Base-by-base conservation (phyloP, 2,113 vertebrate genomes). In the Aramus guarauna region DNA sequence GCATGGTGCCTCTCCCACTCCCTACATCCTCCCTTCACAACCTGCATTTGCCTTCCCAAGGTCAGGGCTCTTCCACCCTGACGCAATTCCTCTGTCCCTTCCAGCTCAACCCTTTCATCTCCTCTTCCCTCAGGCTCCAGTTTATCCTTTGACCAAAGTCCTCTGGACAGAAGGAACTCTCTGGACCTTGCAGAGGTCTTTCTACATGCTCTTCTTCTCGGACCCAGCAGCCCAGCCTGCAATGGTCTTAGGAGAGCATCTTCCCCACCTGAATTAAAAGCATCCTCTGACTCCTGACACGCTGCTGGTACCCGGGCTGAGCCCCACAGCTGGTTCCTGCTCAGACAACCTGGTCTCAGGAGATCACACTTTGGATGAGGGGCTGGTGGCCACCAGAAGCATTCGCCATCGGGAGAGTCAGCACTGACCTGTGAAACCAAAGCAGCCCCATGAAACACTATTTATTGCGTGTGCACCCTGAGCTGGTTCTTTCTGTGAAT, bases 201-300 rank as follows among this genome's bases (percentile, higher is more conserved):
- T 24, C 68, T 6, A 8, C 3, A 1, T 1, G 2, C 12, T 43
- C 7, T 1, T 58, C 39, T 6, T 6, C 72, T 48, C 17, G 2
- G 9, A 19, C 1, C 18, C 75, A 75, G 26, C 43, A 74, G 69
- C 37, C 37, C 74, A 69, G 26, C 19, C 67, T 24, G 18, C 17
- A 36, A 5, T 4, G 4, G 3, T 26, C 15, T 30, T 9, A 36
- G 24, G 24, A 66, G 27, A 79, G 45, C 50, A 23, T 37, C 63
- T 50, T n/a, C 32, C 48, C 55, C 6, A 5, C 22, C 77, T 14
- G 16, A 88, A 22, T 27, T 15, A 21, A 48, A 47, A 53, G 50
- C n/a, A 47, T 12, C 18, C 32, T 55, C 30, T 26, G 36, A 43
- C 20, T 4, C 21, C 26, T 9, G 6, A 30, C 0, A 1, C 6